Evolutionary conservation across 2,888 invertebrate species (phyloP), one percentile per base, ranked within the genome.

Genomic region (Sicus ferrugineus): DNA sequence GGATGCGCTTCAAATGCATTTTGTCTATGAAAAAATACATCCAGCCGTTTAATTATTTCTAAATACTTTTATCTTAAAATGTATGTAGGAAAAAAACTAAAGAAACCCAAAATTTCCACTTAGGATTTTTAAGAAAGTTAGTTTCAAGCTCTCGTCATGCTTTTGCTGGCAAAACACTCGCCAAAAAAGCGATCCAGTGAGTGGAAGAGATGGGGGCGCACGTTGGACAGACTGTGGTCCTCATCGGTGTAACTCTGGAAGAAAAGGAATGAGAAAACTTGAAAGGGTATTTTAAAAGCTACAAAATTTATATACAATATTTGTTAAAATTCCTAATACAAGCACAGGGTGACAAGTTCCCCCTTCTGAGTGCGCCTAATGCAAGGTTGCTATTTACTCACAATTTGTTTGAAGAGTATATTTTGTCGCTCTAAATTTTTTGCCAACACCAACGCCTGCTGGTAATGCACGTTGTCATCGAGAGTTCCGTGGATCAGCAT

Each of bases 381-480:
- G n/a, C n/a, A n/a, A n/a, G 11, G 16, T 54, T 26, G 6, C 54
- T 23, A 11, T 42, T 0, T 63, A 76, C 86, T 86, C 86, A 97
- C 97, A 91, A 96, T 94, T 84, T 96, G 93, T 74, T 93, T 91
- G 86, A 97, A 98, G 75, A 95, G 89, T 70, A 98, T 93, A 79
- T 96, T 94, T 58, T 90, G 89, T 54, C 90, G 89, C 81, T 96
- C 95, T 75, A 98, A 88, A 70, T 93, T 90, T 81, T 94, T 91
- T 2, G 97, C 93, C 77, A 98, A 88, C 81, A 97, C 89, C 90
- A 98, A 95, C 7, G 96, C 92, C 84, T 98, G 97, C 83, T 98
- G 98, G 86, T 96, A 98, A 85, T 98, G 98, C 0, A 98, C 98
- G 85, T 98, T 98, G 84, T 96, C 95, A 80, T 96, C 96, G 19